Conservation (phyloP, 2,113 vertebrate genomes). For the Boleophthalmus pectinirostris region DNA sequence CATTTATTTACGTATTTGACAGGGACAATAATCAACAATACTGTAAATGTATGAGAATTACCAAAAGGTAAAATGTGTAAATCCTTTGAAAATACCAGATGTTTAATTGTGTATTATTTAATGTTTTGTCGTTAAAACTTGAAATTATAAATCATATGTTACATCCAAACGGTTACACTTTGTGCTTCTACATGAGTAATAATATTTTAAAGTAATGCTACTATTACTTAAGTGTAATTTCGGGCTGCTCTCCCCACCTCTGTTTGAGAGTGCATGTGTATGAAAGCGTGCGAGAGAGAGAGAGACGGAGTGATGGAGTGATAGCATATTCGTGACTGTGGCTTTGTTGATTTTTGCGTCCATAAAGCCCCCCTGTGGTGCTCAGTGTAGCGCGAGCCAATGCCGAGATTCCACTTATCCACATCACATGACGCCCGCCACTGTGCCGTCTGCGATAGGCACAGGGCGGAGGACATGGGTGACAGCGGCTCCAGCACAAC, state of each 20-base stretch:
- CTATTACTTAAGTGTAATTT: too few species aligned
- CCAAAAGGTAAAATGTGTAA: too few species aligned
- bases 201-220: too few species aligned
- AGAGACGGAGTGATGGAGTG: conserved; percentile 9
- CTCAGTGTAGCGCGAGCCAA: conserved; percentile 74
- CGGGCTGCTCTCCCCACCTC: background rate
- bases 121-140: too few species aligned
- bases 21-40: too few species aligned
- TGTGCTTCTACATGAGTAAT: too few species aligned
- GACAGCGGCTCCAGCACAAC: conserved; percentile 8
- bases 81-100: too few species aligned
- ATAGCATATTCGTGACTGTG: conserved; percentile 69
- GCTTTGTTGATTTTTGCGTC: conserved; percentile 72
- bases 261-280: conserved; percentile 31
- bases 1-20: too few species aligned
- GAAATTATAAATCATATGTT: too few species aligned
- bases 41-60: too few species aligned
- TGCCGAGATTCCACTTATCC: conserved; percentile 71
- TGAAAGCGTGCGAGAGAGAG: background rate
- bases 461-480: conserved; percentile 9
- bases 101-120: too few species aligned
- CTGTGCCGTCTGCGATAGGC: conserved; percentile 20
- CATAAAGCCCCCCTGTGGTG: conserved; percentile 74
- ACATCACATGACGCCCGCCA: conserved; percentile 58
- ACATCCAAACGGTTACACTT: too few species aligned